These are phyloP conservation scores for Platyscelio sp. DNA, from an alignment of 2,888 invertebrate genomes.

Conservation along the genomic window DNA sequence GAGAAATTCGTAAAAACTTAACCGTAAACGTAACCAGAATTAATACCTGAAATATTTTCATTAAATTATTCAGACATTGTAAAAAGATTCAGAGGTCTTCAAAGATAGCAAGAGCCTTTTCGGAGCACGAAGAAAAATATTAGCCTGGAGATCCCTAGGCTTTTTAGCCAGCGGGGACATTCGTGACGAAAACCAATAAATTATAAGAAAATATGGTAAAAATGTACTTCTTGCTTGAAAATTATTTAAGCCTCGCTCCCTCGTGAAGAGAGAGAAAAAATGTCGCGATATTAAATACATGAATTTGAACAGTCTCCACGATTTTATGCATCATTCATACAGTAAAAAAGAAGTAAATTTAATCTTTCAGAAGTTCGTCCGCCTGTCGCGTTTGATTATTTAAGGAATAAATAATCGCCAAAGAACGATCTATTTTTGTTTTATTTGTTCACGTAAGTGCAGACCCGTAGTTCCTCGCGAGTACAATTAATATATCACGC, in stretches of 20 bases:
- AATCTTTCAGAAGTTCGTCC: too few relatives aligned
- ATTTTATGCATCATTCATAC: too few relatives aligned
- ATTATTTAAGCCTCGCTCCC: neutral
- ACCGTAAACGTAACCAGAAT: too few relatives aligned
- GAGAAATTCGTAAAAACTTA: too few relatives aligned
- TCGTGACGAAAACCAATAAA: slow-evolving; percentile 50
- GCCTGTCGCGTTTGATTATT: neutral
- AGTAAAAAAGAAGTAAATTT: too few relatives aligned
- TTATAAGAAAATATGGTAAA: slow-evolving; percentile 45
- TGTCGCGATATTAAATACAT: neutral
- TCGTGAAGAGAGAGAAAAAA: neutral
- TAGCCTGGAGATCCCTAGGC: slow-evolving; percentile 6
- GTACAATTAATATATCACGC: too few relatives aligned
- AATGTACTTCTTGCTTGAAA: slow-evolving; percentile 5
- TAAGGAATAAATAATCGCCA: too few relatives aligned
- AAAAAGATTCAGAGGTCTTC: neutral
- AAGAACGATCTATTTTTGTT: too few relatives aligned
- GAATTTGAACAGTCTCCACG: too few relatives aligned
- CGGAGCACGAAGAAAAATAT: slow-evolving; percentile 33
- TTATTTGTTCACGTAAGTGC: too few relatives aligned
- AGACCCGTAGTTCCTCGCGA: too few relatives aligned
- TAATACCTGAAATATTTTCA: neutral
- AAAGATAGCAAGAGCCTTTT: neutral
- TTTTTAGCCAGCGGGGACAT: slow-evolving; percentile 31
- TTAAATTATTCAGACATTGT: slow-evolving; percentile 32